Evolutionary conservation across 2,797 vertebrate species (phyloP).

Genomic region (Squalus acanthias): DNA sequence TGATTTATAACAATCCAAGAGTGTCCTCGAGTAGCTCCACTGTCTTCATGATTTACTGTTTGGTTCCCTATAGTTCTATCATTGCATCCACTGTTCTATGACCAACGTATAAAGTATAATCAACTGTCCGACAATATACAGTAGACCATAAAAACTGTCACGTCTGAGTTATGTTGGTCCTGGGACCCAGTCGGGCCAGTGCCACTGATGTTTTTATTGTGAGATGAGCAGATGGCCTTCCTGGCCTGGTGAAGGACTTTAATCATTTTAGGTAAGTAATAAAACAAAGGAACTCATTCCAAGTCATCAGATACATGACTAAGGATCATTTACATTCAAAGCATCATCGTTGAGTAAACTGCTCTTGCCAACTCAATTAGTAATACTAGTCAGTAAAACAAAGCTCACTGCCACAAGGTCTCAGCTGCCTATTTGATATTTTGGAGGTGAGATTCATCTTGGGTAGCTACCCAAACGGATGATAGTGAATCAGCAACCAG

Average conservation of each 20-base stretch:
- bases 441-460: not conserved
- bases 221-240: not conserved
- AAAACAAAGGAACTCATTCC: not conserved
- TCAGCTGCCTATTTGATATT: not conserved
- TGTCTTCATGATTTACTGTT: not conserved
- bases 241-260: constrained; percentile 13
- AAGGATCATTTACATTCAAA: constrained; percentile 2
- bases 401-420: not conserved
- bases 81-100: not conserved
- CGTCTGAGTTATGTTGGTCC: not conserved
- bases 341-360: not conserved
- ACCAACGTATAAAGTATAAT: not conserved
- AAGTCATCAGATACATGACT: constrained; percentile 2
- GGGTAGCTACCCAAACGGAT: not conserved
- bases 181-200: not conserved
- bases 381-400: not conserved
- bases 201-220: not conserved
- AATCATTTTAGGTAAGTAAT: not conserved
- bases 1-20: not conserved
- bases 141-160: constrained; percentile 12
- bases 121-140: not conserved
- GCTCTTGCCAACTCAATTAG: not conserved
- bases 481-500: not conserved
- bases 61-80: not conserved
- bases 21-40: not conserved